A percentile compares a stretch with the other conserved stretches of the same genome.
Conservation (phyloP, 2,888 invertebrate genomes). For the Luperina testacea region DNA sequence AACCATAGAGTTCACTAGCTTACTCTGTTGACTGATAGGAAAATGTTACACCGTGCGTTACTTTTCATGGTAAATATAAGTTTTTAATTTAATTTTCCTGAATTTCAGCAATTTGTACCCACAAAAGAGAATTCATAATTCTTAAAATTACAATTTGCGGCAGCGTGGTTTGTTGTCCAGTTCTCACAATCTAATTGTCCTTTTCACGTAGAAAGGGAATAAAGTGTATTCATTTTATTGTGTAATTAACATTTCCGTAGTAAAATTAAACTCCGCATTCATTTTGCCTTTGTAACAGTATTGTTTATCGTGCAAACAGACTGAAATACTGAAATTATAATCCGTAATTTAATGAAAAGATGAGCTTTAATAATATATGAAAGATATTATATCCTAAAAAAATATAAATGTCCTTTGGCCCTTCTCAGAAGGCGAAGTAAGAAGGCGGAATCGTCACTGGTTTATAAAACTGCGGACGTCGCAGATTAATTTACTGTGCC, state of each 20-base stretch:
- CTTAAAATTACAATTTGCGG: constrained; percentile 23
- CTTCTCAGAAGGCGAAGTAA: constrained; percentile 21
- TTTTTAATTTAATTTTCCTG: neutral
- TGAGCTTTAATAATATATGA: constrained; percentile 15
- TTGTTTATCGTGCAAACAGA: constrained; percentile 16
- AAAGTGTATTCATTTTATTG: constrained; percentile 22
- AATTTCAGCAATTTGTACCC: constrained; percentile 3
- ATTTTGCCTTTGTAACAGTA: constrained; percentile 12
- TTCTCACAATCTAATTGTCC: constrained; percentile 43
- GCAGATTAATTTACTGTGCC: constrained; percentile 30
- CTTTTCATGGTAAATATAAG: constrained; percentile 10
- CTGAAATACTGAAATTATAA: neutral
- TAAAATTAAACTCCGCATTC: constrained; percentile 4
- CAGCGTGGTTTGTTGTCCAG: constrained; percentile 19
- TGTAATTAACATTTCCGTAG: constrained; percentile 20
- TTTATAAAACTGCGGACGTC: constrained; percentile 22
- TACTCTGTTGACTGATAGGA: constrained; percentile 17
- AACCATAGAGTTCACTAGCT: constrained; percentile 37
- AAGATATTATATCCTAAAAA: constrained; percentile 4
- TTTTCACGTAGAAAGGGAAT: constrained; percentile 24
- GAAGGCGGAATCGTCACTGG: constrained; percentile 33
- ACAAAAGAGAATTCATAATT: constrained; percentile 31
- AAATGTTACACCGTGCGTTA: constrained; percentile 9
- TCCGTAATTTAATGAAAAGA: constrained; percentile 4
- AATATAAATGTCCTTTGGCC: constrained; percentile 11